These are phyloP conservation scores for Charanyca ferruginea DNA, from an alignment of 2,888 invertebrate species.

Conservation along the genomic window DNA sequence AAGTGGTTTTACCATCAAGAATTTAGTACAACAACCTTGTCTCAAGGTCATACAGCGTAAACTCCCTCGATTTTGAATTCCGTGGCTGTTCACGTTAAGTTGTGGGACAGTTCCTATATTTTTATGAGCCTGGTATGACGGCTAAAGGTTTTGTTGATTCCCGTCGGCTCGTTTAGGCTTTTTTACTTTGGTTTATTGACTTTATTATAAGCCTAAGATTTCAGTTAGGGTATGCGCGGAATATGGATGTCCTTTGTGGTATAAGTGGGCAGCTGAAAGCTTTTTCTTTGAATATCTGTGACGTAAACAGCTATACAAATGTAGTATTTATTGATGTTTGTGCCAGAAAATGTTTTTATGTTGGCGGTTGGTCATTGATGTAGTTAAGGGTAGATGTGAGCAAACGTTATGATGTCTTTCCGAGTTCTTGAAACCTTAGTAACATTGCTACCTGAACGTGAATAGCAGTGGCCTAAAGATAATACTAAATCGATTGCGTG, in stretches of 20 bases:
- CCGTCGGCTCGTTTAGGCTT: constrained; percentile 62
- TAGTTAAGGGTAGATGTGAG: not conserved
- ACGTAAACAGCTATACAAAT: constrained; percentile 25
- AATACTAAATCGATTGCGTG: no score
- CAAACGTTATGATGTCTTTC: not conserved
- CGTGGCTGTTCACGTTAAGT: not conserved
- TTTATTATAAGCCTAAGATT: constrained; percentile 54
- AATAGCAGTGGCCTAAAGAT: no score
- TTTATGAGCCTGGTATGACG: constrained; percentile 66
- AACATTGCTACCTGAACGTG: not conserved
- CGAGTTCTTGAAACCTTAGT: not conserved
- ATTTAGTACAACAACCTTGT: constrained; percentile 23
- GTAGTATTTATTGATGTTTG: constrained; percentile 7
- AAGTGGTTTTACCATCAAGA: constrained; percentile 9
- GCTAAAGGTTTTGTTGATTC: constrained; percentile 66
- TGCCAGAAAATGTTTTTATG: not conserved
- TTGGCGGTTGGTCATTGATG: not conserved
- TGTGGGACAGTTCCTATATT: constrained; percentile 62
- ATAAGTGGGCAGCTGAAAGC: constrained; percentile 25
- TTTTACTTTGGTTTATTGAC: constrained; percentile 63
- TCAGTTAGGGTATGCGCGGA: constrained; percentile 30
- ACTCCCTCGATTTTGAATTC: constrained; percentile 30
- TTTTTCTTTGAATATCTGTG: constrained; percentile 17
- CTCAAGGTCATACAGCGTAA: constrained; percentile 27
- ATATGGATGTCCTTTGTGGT: constrained; percentile 39